Conservation (phyloP, 2,113 vertebrate species). For the Rhipidura dahli region DNA sequence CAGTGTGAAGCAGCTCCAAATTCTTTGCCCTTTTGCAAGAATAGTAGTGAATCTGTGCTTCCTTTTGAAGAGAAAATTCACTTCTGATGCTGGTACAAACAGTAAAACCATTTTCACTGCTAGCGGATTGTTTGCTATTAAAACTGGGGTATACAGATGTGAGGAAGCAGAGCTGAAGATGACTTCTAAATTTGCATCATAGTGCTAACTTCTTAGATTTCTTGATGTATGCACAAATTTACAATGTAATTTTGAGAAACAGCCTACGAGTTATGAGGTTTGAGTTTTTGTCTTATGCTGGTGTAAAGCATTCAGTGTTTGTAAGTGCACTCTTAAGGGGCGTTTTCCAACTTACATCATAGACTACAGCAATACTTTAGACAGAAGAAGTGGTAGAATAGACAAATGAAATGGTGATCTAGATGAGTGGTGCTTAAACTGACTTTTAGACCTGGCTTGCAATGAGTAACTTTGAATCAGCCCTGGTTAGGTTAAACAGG, state of each 20-base stretch:
- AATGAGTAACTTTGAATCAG: not conserved
- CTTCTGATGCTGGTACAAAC: not conserved
- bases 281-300: not conserved
- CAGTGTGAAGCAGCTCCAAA: not conserved
- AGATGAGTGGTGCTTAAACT: not conserved
- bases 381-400: not conserved
- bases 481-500: not conserved
- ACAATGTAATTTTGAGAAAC: not conserved
- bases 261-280: not conserved
- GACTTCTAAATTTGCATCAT: not conserved
- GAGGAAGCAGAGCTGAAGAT: not conserved
- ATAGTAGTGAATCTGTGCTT: not conserved
- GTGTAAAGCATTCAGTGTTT: not conserved
- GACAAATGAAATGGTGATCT: not conserved
- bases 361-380: not conserved
- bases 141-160: not conserved
- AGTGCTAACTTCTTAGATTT: not conserved
- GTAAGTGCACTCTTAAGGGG: rapidly evolving
- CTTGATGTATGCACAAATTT: not conserved
- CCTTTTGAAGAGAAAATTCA: not conserved
- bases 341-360: not conserved
- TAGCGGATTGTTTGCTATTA: not conserved
- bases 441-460: not conserved
- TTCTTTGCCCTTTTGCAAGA: not conserved
- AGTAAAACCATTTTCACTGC: not conserved